These are phyloP conservation scores for Mantis religiosa DNA, from an alignment of 2,888 invertebrate genomes.

Conservation along the genomic window DNA sequence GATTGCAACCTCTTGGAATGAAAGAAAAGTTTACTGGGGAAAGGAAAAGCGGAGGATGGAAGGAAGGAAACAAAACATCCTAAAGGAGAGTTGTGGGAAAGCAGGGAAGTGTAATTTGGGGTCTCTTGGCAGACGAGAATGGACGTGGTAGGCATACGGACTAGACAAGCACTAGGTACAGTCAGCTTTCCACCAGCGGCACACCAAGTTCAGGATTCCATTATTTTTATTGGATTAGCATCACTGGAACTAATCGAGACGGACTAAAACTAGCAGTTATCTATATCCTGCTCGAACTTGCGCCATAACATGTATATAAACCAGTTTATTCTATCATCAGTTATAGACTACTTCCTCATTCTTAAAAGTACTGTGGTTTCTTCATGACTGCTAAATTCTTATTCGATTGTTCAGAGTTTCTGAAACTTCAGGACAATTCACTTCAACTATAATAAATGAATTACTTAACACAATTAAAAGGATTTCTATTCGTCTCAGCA, in stretches of 20 bases:
- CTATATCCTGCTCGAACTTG: not conserved
- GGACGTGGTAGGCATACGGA: slow-evolving; percentile 10
- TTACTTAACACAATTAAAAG: no score
- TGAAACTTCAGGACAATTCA: no score
- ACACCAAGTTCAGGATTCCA: not conserved
- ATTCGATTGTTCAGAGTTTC: no score
- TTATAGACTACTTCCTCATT: not conserved
- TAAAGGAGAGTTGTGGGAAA: not conserved
- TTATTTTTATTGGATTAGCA: not conserved
- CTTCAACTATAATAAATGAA: no score
- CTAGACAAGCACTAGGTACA: not conserved
- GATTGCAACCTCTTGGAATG: slow-evolving; percentile 5
- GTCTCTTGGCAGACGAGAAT: not conserved
- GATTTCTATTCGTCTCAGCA: no score
- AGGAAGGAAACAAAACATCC: slow-evolving; percentile 6
- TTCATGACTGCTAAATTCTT: no score
- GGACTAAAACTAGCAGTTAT: not conserved
- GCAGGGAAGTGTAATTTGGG: not conserved
- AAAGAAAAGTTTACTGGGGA: not conserved
- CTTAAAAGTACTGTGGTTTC: no score
- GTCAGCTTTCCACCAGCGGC: not conserved
- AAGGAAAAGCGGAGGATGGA: not conserved
- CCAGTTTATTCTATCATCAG: no score
- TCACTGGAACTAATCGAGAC: not conserved
- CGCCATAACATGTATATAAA: not conserved